Conservation (phyloP, 2,888 invertebrate genomes). For the Antheraea yamamai region DNA sequence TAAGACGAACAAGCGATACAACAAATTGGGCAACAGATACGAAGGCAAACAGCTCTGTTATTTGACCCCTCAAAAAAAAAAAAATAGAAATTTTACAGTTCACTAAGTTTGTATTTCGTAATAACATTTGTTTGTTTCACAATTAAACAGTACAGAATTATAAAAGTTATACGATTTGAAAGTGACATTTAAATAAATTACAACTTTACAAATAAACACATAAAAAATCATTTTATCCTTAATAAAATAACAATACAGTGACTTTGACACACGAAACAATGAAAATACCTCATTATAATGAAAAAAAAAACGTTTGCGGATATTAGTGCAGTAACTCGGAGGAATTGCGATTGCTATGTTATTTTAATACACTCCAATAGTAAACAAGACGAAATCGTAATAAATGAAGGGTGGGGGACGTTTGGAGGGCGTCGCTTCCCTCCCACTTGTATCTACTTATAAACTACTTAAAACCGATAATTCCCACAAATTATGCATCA, state of each 20-base stretch:
- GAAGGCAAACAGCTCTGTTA: too few species aligned
- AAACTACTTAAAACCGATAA: constrained; percentile 6
- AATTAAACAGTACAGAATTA: constrained; percentile 36
- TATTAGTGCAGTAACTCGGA: not conserved
- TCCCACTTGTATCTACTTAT: constrained; percentile 14
- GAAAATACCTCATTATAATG: not conserved
- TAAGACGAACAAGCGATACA: too few species aligned
- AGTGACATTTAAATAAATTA: constrained; percentile 60
- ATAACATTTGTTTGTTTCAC: too few species aligned
- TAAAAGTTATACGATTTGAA: constrained; percentile 61
- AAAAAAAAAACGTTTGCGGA: not conserved
- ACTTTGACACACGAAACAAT: constrained; percentile 42
- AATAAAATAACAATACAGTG: constrained; percentile 46
- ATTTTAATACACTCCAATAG: not conserved
- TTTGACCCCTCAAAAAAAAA: too few species aligned
- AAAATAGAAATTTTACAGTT: too few species aligned
- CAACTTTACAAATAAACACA: constrained; percentile 63
- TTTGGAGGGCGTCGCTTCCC: not conserved
- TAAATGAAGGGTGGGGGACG: not conserved
- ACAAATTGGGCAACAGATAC: too few species aligned
- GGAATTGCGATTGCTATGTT: not conserved
- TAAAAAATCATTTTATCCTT: constrained; percentile 67
- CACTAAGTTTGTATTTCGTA: too few species aligned
- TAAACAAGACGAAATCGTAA: not conserved
- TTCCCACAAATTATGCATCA: constrained; percentile 3